Evolutionary conservation across 1,140 invertebrate genomes (phyloP).

Genomic region (Drosophila sproati): DNA sequence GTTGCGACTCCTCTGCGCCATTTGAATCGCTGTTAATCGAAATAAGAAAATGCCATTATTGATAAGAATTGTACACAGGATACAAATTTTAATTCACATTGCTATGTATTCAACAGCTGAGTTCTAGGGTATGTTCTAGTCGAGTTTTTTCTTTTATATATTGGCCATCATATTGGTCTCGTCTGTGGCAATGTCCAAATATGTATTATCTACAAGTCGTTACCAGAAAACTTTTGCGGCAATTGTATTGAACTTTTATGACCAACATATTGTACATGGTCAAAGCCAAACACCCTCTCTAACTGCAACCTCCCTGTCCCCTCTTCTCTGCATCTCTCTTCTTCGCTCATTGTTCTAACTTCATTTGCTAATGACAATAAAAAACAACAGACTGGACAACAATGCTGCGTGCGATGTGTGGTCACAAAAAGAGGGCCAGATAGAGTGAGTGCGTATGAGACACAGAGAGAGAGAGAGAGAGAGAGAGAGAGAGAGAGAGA

Average conservation of each 20-base stretch:
- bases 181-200: background rate
- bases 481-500: slow-evolving; percentile 8
- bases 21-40: slow-evolving; percentile 46
- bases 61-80: slow-evolving; percentile 8
- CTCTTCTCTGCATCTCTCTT: background rate
- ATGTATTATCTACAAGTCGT: slow-evolving; percentile 24
- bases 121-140: too few relatives aligned
- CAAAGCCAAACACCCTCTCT: background rate
- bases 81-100: too few relatives aligned
- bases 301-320: background rate
- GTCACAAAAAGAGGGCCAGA: background rate
- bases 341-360: slow-evolving; percentile 43
- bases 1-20: slow-evolving; percentile 3
- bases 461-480: slow-evolving; percentile 11
- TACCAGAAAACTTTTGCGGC: slow-evolving; percentile 38
- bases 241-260: slow-evolving; percentile 64
- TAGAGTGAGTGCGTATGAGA: background rate
- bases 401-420: slow-evolving; percentile 1
- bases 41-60: slow-evolving; percentile 37
- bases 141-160: too few relatives aligned
- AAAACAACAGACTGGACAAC: slow-evolving; percentile 46
- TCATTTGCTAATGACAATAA: slow-evolving; percentile 82
- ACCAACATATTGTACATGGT: slow-evolving; percentile 41
- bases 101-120: too few relatives aligned
- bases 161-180: background rate